phyloP scores from a whole-genome alignment of 2,888 invertebrate genomes.

The Dynastes tityus region DNA sequence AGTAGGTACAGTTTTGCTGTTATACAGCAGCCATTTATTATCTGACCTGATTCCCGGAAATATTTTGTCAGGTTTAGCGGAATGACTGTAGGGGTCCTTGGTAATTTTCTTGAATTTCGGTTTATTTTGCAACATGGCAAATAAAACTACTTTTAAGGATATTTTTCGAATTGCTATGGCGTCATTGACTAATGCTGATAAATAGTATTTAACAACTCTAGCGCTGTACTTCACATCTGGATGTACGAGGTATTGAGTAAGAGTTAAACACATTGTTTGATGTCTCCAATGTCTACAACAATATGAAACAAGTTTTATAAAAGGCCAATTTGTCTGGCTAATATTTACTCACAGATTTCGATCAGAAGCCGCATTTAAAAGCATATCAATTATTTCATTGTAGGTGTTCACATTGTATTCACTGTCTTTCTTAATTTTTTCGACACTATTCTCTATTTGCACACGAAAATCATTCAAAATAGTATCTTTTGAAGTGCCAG shows the following conservation, averaged over 20 bases:
- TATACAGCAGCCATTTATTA: conserved; percentile 84
- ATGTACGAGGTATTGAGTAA: conserved; percentile 82
- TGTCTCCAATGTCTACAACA: conserved; percentile 86
- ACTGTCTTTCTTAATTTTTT: conserved; percentile 67
- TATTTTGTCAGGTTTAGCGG: conserved; percentile 52
- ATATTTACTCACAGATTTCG: conserved; percentile 70
- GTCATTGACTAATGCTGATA: conserved; percentile 81
- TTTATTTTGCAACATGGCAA: conserved; percentile 82
- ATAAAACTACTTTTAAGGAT: conserved; percentile 77
- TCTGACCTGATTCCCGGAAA: conserved; percentile 78
- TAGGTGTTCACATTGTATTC: conserved; percentile 73
- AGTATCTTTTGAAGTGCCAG: conserved; percentile 66
- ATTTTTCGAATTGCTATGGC: conserved; percentile 85
- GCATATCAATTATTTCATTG: conserved; percentile 69
- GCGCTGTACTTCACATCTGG: conserved; percentile 79
- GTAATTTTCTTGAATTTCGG: conserved; percentile 75
- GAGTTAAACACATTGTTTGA: conserved; percentile 81
- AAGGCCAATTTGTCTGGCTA: neutral
- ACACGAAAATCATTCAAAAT: conserved; percentile 67
- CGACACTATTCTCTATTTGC: conserved; percentile 65
- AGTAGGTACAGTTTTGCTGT: conserved; percentile 74
- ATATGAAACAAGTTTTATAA: conserved; percentile 48
- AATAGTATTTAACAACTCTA: conserved; percentile 77
- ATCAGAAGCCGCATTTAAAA: conserved; percentile 74
- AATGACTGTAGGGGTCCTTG: conserved; percentile 72